Evolutionary conservation across 2,113 vertebrate genomes (phyloP).

Genomic region (Connochaetes taurinus): DNA sequence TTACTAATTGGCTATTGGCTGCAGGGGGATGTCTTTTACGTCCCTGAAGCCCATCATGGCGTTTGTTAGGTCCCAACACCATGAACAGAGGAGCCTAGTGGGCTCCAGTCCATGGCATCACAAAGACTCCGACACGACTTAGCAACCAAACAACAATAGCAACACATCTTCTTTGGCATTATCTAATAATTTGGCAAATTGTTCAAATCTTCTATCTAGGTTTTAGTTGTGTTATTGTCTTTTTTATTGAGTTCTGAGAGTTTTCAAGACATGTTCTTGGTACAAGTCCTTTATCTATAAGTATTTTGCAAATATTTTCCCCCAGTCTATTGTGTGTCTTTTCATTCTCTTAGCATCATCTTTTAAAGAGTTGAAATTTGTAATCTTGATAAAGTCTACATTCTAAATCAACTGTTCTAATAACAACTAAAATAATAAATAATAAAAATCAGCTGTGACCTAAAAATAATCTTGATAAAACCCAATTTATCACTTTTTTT

Average conservation of each 20-base stretch:
- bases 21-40: no score
- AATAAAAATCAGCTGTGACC: background rate
- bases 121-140: accelerated
- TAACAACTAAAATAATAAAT: background rate
- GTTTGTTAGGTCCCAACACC: no score
- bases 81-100: background rate
- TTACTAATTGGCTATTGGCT: no score
- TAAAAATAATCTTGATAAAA: background rate
- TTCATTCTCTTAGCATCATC: background rate
- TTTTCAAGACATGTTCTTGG: background rate
- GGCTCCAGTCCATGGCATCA: background rate
- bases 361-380: background rate
- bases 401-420: background rate
- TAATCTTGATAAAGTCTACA: background rate
- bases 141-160: background rate
- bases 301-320: background rate
- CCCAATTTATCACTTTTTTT: background rate
- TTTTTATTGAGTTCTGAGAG: background rate
- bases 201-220: background rate
- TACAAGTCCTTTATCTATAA: background rate
- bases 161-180: background rate
- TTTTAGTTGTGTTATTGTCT: background rate
- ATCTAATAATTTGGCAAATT: background rate
- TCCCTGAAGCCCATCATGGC: no score
- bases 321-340: background rate